Evolutionary conservation across 2,888 invertebrate species (phyloP).

Genomic region (Hydrotaea diabolus): DNA sequence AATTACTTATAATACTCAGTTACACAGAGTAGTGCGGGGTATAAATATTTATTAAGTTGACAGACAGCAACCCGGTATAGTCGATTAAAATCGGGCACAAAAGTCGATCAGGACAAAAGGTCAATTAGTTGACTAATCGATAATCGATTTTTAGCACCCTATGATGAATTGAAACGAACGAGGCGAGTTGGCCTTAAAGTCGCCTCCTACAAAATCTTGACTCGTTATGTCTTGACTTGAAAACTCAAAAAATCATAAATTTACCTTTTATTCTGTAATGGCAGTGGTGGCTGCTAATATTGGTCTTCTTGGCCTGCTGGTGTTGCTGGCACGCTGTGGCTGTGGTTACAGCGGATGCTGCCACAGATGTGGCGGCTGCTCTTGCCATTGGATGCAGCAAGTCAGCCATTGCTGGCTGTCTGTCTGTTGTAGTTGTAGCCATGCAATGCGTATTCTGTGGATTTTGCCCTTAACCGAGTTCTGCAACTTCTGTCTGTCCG

Average conservation of each 20-base stretch:
- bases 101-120: too few species aligned
- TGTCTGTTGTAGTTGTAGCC: neutral
- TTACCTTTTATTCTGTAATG: neutral
- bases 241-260: neutral
- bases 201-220: neutral
- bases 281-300: neutral
- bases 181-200: neutral
- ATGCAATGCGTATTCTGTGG: neutral
- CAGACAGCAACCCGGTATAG: too few species aligned
- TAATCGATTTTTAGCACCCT: too few species aligned
- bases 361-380: neutral
- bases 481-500: conserved; percentile 5
- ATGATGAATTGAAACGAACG: too few species aligned
- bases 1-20: too few species aligned
- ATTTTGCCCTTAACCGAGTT: conserved; percentile 62
- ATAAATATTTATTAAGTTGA: too few species aligned
- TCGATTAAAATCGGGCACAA: too few species aligned
- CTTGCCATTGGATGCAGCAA: neutral
- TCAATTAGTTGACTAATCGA: too few species aligned
- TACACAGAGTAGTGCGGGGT: too few species aligned
- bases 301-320: neutral
- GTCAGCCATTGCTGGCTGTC: neutral
- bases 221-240: too few species aligned
- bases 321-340: neutral
- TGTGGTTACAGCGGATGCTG: neutral